A percentile compares a stretch with the other conserved stretches of the same genome.
These are phyloP conservation scores for Notothenia coriiceps DNA, from an alignment of 2,113 vertebrate species.

Conservation along the genomic window DNA sequence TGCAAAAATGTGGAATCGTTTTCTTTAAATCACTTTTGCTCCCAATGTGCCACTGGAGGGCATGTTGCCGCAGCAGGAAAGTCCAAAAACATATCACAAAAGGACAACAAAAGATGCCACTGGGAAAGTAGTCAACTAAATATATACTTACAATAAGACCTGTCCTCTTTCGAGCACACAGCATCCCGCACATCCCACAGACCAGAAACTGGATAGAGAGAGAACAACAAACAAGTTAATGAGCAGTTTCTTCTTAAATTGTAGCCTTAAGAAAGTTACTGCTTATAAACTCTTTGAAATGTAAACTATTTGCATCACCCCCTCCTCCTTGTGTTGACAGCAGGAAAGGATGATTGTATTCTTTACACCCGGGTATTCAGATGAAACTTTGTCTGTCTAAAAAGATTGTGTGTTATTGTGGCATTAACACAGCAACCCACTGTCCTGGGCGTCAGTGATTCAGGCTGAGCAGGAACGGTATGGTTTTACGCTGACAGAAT, in stretches of 20 bases:
- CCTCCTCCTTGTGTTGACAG: neutral
- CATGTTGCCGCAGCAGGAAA: neutral
- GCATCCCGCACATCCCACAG: conserved; percentile 95
- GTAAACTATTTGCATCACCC: neutral
- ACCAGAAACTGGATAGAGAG: conserved; percentile 90
- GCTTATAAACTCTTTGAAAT: neutral
- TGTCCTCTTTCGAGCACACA: conserved; percentile 96
- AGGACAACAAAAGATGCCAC: neutral
- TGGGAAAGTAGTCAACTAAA: neutral
- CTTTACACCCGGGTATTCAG: conserved; percentile 12
- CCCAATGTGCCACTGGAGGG: neutral
- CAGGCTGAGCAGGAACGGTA: conserved; percentile 32
- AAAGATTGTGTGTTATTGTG: conserved; percentile 29
- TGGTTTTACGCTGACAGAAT: neutral
- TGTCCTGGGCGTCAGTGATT: conserved; percentile 44
- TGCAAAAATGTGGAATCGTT: neutral
- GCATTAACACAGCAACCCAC: conserved; percentile 11
- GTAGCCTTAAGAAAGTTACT: neutral
- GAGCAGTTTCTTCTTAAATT: neutral
- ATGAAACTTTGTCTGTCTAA: conserved; percentile 38
- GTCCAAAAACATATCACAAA: neutral
- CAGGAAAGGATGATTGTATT: conserved; percentile 32
- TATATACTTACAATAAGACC: conserved; percentile 94
- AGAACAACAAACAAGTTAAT: conserved; percentile 52
- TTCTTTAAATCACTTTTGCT: neutral